These are phyloP conservation scores for Myrmophylax atrothorax DNA, from an alignment of 2,113 vertebrate species.

Conservation along the genomic window DNA sequence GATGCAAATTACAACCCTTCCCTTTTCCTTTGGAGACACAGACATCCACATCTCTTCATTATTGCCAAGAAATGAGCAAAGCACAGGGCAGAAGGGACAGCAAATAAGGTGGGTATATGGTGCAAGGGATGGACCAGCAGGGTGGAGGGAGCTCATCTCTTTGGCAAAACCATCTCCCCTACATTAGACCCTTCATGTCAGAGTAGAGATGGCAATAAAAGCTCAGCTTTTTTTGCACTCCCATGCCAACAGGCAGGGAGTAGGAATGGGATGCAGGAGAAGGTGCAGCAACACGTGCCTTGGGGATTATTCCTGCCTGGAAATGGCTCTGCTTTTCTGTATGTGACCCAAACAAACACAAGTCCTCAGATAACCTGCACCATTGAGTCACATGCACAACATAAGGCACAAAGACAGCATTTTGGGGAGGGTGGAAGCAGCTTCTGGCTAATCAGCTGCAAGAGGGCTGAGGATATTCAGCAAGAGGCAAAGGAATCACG, in stretches of 20 bases:
- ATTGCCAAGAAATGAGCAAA: neutral
- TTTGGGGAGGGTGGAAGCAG: neutral
- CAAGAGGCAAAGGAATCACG: neutral
- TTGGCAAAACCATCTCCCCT: neutral
- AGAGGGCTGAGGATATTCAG: neutral
- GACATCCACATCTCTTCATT: rapidly evolving
- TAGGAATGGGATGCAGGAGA: neutral
- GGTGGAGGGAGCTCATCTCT: neutral
- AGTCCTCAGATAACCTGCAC: neutral
- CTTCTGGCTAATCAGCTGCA: neutral
- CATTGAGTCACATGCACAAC: neutral
- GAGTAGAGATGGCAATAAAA: neutral
- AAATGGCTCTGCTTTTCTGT: neutral
- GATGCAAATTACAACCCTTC: neutral
- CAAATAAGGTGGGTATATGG: rapidly evolving
- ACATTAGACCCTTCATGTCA: neutral
- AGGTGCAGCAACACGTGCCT: neutral
- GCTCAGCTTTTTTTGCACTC: neutral
- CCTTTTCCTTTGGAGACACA: neutral
- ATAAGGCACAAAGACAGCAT: neutral
- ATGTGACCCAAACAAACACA: neutral
- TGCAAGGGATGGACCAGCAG: neutral
- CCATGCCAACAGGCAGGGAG: neutral
- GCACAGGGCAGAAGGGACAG: rapidly evolving
- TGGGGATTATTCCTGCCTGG: neutral